phyloP scores from a whole-genome alignment of 2,797 vertebrate species.

The Prunella strophiata region DNA sequence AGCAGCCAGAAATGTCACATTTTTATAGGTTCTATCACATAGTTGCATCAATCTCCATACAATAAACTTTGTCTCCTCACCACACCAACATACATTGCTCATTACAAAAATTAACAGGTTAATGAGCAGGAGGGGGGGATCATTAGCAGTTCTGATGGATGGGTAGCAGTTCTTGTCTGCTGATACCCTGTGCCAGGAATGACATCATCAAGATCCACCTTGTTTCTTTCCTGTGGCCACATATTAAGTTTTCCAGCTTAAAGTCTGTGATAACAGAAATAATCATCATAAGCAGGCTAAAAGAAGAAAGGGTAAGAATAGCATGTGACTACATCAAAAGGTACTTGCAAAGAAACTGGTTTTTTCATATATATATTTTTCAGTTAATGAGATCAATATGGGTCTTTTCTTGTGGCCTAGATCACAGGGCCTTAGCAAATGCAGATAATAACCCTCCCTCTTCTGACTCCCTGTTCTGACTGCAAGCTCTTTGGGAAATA shows the following conservation, averaged over 20 bases:
- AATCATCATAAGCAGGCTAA: background rate
- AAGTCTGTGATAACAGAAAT: background rate
- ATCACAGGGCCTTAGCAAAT: background rate
- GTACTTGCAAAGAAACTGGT: background rate
- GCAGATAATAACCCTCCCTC: background rate
- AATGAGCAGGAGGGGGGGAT: background rate
- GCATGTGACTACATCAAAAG: background rate
- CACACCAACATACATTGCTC: background rate
- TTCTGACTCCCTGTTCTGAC: background rate
- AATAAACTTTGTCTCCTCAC: background rate
- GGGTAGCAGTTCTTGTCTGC: background rate
- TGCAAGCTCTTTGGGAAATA: background rate
- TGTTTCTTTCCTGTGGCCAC: background rate
- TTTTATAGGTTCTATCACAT: background rate
- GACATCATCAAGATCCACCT: background rate
- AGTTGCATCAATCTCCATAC: background rate
- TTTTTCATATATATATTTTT: background rate
- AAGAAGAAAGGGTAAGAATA: background rate
- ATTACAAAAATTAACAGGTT: background rate
- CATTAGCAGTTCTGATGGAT: background rate
- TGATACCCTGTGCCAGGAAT: background rate
- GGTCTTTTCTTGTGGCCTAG: background rate
- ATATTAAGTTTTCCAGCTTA: background rate
- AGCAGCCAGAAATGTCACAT: accelerated
- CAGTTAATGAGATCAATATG: background rate